phyloP scores from a whole-genome alignment of 1,140 invertebrate genomes.

The Aphaenogaster floridana region DNA sequence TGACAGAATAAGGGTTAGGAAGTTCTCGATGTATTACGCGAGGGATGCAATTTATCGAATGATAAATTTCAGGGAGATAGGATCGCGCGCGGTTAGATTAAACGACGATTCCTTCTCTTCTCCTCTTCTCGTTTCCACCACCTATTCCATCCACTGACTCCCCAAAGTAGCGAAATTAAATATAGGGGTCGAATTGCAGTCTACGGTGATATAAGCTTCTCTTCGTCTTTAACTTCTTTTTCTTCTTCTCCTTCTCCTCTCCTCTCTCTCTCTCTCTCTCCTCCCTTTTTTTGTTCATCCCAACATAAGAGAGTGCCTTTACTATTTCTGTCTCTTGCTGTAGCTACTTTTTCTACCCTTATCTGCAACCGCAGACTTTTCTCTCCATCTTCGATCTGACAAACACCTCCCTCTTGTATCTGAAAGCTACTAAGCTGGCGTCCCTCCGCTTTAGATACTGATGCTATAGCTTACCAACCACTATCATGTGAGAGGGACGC shows the following conservation, averaged over 20 bases:
- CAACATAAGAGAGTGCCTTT: slow-evolving; percentile 59
- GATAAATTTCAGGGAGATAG: slow-evolving; percentile 86
- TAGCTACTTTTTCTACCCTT: slow-evolving; percentile 77
- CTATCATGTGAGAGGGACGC: slow-evolving; percentile 55
- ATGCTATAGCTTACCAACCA: slow-evolving; percentile 56
- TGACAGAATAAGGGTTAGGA: slow-evolving; percentile 45
- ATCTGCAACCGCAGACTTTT: slow-evolving; percentile 83
- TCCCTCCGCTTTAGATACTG: slow-evolving; percentile 74
- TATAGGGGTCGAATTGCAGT: slow-evolving; percentile 86
- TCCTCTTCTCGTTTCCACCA: slow-evolving; percentile 66
- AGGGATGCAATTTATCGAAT: slow-evolving; percentile 86
- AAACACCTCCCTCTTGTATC: slow-evolving; percentile 82
- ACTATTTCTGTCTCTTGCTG: slow-evolving; percentile 62
- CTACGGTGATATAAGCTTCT: slow-evolving; percentile 76
- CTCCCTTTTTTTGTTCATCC: slow-evolving; percentile 43
- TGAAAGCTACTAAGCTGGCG: slow-evolving; percentile 77
- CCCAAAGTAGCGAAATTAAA: slow-evolving; percentile 84
- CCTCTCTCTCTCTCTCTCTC: too few species aligned
- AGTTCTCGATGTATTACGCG: slow-evolving; percentile 33
- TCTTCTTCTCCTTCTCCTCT: too few species aligned
- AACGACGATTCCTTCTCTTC: slow-evolving; percentile 83
- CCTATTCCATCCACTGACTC: slow-evolving; percentile 74
- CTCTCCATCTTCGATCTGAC: slow-evolving; percentile 77
- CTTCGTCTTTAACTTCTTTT: slow-evolving; percentile 26
- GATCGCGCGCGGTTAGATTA: slow-evolving; percentile 86